Conservation (phyloP, 23 tunicate genomes). For the Phallusia fumigata region DNA sequence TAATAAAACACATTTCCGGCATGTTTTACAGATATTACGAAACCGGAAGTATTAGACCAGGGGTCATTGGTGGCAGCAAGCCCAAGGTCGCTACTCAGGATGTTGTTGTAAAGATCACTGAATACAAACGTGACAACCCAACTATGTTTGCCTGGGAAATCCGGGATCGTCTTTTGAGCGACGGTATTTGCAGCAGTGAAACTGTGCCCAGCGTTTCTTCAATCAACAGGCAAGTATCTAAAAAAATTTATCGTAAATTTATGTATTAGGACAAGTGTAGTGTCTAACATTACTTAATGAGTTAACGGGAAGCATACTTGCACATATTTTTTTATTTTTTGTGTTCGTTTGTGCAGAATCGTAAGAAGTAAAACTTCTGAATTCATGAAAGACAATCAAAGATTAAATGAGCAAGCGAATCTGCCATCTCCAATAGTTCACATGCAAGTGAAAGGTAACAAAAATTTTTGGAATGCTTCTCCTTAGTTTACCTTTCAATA, state of each 20-base stretch:
- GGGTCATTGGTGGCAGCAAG: constrained; percentile 94
- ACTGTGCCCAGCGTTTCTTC: constrained; percentile 92
- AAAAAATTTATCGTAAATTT: not conserved
- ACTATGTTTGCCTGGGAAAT: constrained; percentile 99
- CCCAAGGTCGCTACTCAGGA: constrained; percentile 91
- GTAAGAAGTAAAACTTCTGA: constrained; percentile 91
- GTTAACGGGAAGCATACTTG: too few species aligned
- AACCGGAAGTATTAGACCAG: constrained; percentile 97
- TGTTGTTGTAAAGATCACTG: constrained; percentile 81
- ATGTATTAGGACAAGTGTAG: not conserved
- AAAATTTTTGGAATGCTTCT: not conserved
- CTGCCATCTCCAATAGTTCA: constrained; percentile 59
- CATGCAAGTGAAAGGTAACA: constrained; percentile 30
- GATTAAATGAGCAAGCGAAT: constrained; percentile 70
- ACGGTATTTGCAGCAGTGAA: constrained; percentile 66
- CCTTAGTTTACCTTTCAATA: not conserved
- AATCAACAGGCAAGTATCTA: constrained; percentile 62
- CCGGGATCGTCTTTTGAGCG: constrained; percentile 71
- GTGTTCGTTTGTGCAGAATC: constrained; percentile 44
- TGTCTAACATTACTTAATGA: too few species aligned
- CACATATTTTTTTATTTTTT: not conserved
- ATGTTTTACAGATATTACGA: constrained; percentile 63
- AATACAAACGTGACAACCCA: constrained; percentile 92
- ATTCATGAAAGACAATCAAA: constrained; percentile 91
- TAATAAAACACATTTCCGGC: not conserved